phyloP scores from a whole-genome alignment of 1,140 invertebrate species.

The Drosophila sulfurigaster region DNA sequence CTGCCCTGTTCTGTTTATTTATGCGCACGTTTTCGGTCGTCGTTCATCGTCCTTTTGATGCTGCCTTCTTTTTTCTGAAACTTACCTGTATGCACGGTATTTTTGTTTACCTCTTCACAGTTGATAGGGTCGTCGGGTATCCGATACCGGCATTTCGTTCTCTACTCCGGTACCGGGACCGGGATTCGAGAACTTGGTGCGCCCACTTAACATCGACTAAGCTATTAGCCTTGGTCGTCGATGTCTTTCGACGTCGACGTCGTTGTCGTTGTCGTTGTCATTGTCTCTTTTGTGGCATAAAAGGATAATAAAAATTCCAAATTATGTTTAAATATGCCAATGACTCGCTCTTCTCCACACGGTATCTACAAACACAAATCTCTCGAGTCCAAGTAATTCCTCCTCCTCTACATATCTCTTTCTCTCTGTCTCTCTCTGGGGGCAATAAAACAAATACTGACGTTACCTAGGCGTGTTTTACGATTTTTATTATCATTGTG shows the following conservation, averaged over 20 bases:
- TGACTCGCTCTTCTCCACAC: constrained; percentile 12
- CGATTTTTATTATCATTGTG: constrained; percentile 69
- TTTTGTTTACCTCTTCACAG: constrained; percentile 49
- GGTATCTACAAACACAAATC: constrained; percentile 6
- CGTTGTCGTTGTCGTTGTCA: constrained; percentile 52
- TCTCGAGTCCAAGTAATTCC: neutral
- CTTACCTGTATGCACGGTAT: constrained; percentile 65
- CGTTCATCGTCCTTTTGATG: constrained; percentile 41
- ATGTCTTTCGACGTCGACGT: constrained; percentile 51
- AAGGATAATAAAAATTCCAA: constrained; percentile 78
- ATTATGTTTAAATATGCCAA: constrained; percentile 81
- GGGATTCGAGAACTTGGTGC: constrained; percentile 8
- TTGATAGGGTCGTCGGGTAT: neutral
- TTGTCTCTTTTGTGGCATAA: constrained; percentile 62
- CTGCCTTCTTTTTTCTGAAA: constrained; percentile 36
- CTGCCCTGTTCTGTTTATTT: constrained; percentile 58
- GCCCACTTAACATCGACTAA: constrained; percentile 55
- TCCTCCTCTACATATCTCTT: neutral
- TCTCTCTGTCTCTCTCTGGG: neutral
- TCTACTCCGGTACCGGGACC: neutral
- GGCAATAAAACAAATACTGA: constrained; percentile 55
- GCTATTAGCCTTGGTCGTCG: constrained; percentile 49
- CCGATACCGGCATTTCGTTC: constrained; percentile 16
- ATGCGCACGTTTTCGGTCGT: constrained; percentile 62
- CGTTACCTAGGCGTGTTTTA: constrained; percentile 65